Evolutionary conservation across 2,888 invertebrate species (phyloP), one percentile per base, ranked within the genome.

Genomic region (Polyploca ridens): DNA sequence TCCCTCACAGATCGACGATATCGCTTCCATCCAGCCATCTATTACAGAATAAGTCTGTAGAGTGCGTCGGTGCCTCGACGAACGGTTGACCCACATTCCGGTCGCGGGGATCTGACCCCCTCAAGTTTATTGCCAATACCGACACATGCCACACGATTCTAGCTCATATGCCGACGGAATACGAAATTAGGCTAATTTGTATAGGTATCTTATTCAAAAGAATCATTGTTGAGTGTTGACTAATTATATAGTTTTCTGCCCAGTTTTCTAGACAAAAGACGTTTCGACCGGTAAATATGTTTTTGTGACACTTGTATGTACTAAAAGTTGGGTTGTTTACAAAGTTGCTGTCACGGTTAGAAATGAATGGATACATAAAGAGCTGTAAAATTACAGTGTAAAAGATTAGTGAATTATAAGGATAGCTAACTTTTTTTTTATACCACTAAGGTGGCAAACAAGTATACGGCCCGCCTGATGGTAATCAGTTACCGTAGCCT

Each of bases 81-180:
- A 90, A 86, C 89, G 89, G 88, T 86, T 86, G 91, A 82, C 91
- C 90, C 74, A 91, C 88, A 90, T 90, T 85, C 88, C 88, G 85
- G 79, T 82, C 84, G 85, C 76, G 81, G 75, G 84, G 82, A 81
- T 84, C 75, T 85, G 88, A 89, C 90, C 90, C 84, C 89, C 75
- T 81, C 83, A 87, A 89, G 86, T 88, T 89, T 87, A 90, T 81
- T 87, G 89, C 87, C 88, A 87, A 89, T 87, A 86, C 73, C 77
- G 75, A 64, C 73, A 67, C 74, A 69, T 72, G 63, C 68, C 67
- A 71, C 64, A 49, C 73, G 13, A 70, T 69, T 64, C 54, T 44
- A 64, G 65, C 67, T 62, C 63, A 62, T 71, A 72, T 63, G 1
- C 10, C 33, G 6, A 3, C 5, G 54, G 60, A 44, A 49, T 46